A percentile compares a stretch with the other conserved stretches of the same genome.
Conservation (phyloP, 2,113 vertebrate genomes). For the Lichenostomus cassidix region DNA sequence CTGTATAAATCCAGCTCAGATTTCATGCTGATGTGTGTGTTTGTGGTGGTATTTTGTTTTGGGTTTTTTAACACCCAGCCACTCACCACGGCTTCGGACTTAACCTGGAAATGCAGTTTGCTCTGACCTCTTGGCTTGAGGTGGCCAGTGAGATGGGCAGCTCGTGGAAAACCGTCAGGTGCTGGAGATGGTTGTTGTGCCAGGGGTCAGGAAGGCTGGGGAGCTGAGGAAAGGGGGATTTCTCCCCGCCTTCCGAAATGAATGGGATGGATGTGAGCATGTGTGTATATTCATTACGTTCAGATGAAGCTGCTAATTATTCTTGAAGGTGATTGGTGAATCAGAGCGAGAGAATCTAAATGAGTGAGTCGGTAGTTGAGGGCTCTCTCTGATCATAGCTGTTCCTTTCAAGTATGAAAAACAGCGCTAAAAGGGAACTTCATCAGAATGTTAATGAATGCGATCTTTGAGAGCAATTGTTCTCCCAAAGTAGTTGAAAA, state of each 20-base stretch:
- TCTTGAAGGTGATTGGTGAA: conserved; percentile 72
- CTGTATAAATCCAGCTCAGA: neutral
- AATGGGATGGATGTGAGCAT: conserved; percentile 23
- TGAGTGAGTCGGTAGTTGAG: conserved; percentile 65
- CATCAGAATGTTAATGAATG: conserved; percentile 71
- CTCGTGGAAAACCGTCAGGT: neutral
- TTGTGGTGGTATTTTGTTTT: neutral
- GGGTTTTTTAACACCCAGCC: neutral
- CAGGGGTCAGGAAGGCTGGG: neutral
- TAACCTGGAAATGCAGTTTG: neutral
- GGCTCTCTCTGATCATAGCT: conserved; percentile 65
- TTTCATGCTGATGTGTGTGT: neutral
- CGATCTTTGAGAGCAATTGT: conserved; percentile 62
- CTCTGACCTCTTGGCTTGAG: neutral
- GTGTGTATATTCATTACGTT: conserved; percentile 59
- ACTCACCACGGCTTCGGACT: neutral
- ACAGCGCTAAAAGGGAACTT: conserved; percentile 68
- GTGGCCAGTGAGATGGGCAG: accelerated
- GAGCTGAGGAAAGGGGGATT: neutral
- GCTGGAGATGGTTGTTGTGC: neutral
- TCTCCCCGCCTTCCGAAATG: neutral
- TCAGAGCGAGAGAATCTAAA: conserved; percentile 66
- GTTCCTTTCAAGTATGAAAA: conserved; percentile 67
- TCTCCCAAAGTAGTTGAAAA: conserved; percentile 61
- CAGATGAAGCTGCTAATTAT: conserved; percentile 64